Base-by-base conservation (phyloP, 2,113 vertebrate species). In the Dicentrarchus labrax region DNA sequence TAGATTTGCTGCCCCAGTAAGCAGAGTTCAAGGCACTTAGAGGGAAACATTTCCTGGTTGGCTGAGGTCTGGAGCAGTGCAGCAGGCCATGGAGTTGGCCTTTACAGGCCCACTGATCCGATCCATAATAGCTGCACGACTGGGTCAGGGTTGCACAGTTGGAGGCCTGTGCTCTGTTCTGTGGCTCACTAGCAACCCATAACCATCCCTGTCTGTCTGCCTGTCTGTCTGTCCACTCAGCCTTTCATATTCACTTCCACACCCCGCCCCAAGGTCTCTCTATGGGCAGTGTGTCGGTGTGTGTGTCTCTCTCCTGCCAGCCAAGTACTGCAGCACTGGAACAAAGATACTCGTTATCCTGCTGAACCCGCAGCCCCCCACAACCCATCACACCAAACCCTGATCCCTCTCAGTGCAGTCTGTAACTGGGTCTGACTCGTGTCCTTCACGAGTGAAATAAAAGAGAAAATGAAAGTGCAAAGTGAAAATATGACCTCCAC, bases 311-410 rank as follows among this genome's bases (percentile, higher is more conserved):
- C 47, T 57, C 62, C 60, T 78, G 51, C 72, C n/a, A 80, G 70
- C 51, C 43, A 88, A 84, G 74, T 56, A 48, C 84, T 56, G 56
- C 47, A 53, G 41, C 5, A 16, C 43, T 36, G 53, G 62, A 83
- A 86, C 78, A 92, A 82, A 85, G 64, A 76, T n/a, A 15, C 59
- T 67, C 2, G 19, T 84, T 80, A 76, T 84, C 64, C 74, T 2
- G 30, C 62, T 70, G 67, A 19, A 67, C 78, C 43, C 36, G 5
- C 38, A 45, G 15, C 53, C 8, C 51, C 53, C 11, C 11, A 87
- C 88, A 50, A 38, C 87, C 88, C 87, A 90, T 90, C 84, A 87
- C 89, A 94, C 92, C 92, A 93, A 94, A 94, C 84, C 84, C 91
- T 90, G 83, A 56, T 50, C 24, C 21, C 47, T 15, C 51, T 21